Evolutionary conservation across 2,888 invertebrate species (phyloP).

Genomic region (Temnothorax rugatulus): DNA sequence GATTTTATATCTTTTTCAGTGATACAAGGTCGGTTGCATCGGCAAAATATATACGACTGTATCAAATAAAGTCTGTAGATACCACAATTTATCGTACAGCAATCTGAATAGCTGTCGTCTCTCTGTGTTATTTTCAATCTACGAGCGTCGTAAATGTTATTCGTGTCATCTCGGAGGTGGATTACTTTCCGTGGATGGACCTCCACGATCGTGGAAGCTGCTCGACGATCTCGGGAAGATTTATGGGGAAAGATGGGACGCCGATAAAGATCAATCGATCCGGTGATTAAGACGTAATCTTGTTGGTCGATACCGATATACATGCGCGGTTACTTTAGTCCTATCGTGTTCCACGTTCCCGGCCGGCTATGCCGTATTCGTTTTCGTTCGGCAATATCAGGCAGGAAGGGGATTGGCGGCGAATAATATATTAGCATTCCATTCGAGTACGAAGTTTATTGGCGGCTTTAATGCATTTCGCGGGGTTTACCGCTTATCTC

Average conservation of each 20-base stretch:
- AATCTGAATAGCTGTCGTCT: conserved; percentile 6
- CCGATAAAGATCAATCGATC: conserved; percentile 74
- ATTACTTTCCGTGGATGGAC: conserved; percentile 42
- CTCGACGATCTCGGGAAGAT: conserved; percentile 59
- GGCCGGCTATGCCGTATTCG: conserved; percentile 47
- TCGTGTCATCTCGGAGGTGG: conserved; percentile 34
- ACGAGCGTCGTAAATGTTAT: conserved; percentile 40
- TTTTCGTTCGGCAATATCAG: conserved; percentile 64
- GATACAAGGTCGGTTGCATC: not conserved
- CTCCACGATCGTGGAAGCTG: conserved; percentile 64
- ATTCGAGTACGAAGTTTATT: conserved; percentile 73
- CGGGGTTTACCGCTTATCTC: conserved; percentile 70
- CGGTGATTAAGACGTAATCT: conserved; percentile 76
- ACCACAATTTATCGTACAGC: conserved; percentile 19
- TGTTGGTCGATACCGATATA: conserved; percentile 58
- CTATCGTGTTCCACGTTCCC: conserved; percentile 58
- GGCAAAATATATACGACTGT: conserved; percentile 7
- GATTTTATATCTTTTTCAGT: conserved; percentile 5
- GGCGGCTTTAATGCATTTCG: conserved; percentile 74
- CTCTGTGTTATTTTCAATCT: conserved; percentile 32
- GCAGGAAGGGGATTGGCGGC: conserved; percentile 65
- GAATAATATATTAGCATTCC: conserved; percentile 79
- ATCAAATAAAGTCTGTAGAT: conserved; percentile 17
- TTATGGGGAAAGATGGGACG: conserved; percentile 67
- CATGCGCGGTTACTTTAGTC: conserved; percentile 51